Evolutionary conservation across 2,888 invertebrate species (phyloP), one percentile per base, ranked within the genome.

Genomic region (Elysia crispata): DNA sequence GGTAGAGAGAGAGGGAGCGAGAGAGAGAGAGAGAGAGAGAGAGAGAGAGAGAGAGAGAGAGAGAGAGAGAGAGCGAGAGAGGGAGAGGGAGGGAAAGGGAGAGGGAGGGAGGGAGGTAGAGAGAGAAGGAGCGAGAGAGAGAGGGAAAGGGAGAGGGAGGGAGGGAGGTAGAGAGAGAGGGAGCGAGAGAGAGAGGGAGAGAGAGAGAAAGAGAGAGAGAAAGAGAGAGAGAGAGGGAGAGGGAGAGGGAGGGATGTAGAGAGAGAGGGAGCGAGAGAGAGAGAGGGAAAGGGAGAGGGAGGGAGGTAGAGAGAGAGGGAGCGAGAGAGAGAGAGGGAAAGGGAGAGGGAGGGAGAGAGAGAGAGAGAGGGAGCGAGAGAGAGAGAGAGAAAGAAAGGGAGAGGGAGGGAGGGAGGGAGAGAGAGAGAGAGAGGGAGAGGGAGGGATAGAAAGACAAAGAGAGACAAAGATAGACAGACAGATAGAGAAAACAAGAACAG

Each of bases 61-160:
- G 30, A 50, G 74, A 74, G 54, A 57, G 30, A 74, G 74, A 54
- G 70, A 33, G 50, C n/a, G n/a, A n/a, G n/a, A n/a, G n/a, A n/a
- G n/a, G n/a, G n/a, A n/a, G n/a, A n/a, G n/a, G n/a, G n/a, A n/a
- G n/a, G n/a, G n/a, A n/a, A n/a, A n/a, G n/a, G n/a, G n/a, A n/a
- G n/a, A 50, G 18, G 20, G 50, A 50, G 50, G 23, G 50, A 28
- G 25, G 41, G 54, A 41, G 13, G 66, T 15, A 76, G 62, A 77
- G 28, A 77, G 30, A 77, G 50, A 77, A 23, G 66, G 20, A 41
- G 64, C 41, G 64, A 25, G 23, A 66, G 18, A 64, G 15, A 66
- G 64, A 76, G 33, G 66, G 50, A 76, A 28, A 76, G 30, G 66
- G 13, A 49, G 23, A 23, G 62, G 60, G 64, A 60, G 62, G 30